These are phyloP conservation scores for Festucalex cinctus DNA, from an alignment of 2,113 vertebrate species.

Conservation along the genomic window DNA sequence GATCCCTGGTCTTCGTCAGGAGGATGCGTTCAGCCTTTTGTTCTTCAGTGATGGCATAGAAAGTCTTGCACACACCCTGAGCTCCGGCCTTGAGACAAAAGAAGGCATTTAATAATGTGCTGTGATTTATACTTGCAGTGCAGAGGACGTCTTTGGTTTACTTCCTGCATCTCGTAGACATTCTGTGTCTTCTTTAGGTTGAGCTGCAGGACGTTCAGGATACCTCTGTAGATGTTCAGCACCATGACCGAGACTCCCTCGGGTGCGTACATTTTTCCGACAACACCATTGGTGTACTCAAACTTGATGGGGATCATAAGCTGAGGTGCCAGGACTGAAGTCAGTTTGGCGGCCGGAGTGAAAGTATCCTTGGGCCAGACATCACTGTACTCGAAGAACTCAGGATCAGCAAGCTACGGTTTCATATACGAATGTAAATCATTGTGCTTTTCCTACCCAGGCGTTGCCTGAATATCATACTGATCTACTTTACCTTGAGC, in stretches of 20 bases:
- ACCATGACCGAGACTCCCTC: conserved; percentile 56
- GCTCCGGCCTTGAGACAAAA: conserved; percentile 69
- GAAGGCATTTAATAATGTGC: not conserved
- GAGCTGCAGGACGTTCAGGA: conserved; percentile 73
- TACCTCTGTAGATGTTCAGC: conserved; percentile 76
- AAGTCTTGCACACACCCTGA: conserved; percentile 82
- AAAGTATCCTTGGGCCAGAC: conserved; percentile 69
- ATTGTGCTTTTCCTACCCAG: not conserved
- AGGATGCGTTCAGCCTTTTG: conserved; percentile 51
- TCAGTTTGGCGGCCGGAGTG: conserved; percentile 67
- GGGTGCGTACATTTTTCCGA: conserved; percentile 71
- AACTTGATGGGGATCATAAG: conserved; percentile 70
- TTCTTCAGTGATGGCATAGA: conserved; percentile 77
- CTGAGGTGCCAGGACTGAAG: conserved; percentile 58
- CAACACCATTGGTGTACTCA: conserved; percentile 70
- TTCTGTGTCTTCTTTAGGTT: conserved; percentile 79
- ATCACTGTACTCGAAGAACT: conserved; percentile 72
- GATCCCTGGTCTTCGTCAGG: conserved; percentile 77
- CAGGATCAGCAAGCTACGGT: conserved; percentile 67
- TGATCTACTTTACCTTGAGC: conserved; percentile 70
- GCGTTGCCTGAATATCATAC: not conserved
- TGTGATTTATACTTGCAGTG: not conserved
- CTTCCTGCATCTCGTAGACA: conserved; percentile 81
- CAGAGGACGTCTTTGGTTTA: conserved; percentile 33
- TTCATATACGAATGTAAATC: conserved; percentile 8